phyloP scores from a whole-genome alignment of 1,140 invertebrate species.

The Tetramorium simillimum region DNA sequence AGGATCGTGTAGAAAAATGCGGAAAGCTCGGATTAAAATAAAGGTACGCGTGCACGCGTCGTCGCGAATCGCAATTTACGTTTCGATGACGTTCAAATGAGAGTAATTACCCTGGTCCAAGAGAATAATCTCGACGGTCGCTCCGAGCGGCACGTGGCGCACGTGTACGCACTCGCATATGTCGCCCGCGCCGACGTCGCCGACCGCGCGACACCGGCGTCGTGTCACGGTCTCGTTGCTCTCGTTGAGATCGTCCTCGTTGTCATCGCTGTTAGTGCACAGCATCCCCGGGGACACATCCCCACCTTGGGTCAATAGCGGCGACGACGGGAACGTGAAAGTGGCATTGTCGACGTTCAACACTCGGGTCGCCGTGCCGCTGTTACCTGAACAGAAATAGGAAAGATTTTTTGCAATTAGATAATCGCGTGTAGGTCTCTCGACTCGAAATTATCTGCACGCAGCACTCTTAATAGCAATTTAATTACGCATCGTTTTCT shows the following conservation, averaged over 20 bases:
- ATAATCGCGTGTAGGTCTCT: neutral
- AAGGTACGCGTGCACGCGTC: neutral
- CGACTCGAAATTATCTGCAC: neutral
- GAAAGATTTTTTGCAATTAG: neutral
- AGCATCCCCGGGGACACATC: slow-evolving; percentile 86
- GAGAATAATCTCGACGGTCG: slow-evolving; percentile 89
- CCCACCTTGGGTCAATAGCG: slow-evolving; percentile 87
- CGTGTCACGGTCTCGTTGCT: slow-evolving; percentile 52
- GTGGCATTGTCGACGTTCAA: slow-evolving; percentile 88
- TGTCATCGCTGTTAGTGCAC: slow-evolving; percentile 80
- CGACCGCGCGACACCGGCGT: slow-evolving; percentile 71
- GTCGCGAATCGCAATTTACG: neutral
- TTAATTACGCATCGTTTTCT: neutral
- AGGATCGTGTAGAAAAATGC: neutral
- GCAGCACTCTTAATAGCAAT: neutral
- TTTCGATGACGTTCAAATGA: neutral
- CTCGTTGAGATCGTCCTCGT: slow-evolving; percentile 40
- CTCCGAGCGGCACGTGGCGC: slow-evolving; percentile 87
- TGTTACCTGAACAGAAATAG: slow-evolving; percentile 71
- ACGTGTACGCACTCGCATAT: slow-evolving; percentile 89
- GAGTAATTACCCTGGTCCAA: slow-evolving; percentile 88
- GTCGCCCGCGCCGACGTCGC: slow-evolving; percentile 78
- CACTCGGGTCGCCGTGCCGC: slow-evolving; percentile 77
- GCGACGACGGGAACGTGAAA: slow-evolving; percentile 90
- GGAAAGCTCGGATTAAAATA: neutral